A percentile compares a stretch with the other conserved stretches of the same genome.
Evolutionary conservation across 64 coral and sea anemone genomes (phyloP).

Genomic region (Montipora cactus): DNA sequence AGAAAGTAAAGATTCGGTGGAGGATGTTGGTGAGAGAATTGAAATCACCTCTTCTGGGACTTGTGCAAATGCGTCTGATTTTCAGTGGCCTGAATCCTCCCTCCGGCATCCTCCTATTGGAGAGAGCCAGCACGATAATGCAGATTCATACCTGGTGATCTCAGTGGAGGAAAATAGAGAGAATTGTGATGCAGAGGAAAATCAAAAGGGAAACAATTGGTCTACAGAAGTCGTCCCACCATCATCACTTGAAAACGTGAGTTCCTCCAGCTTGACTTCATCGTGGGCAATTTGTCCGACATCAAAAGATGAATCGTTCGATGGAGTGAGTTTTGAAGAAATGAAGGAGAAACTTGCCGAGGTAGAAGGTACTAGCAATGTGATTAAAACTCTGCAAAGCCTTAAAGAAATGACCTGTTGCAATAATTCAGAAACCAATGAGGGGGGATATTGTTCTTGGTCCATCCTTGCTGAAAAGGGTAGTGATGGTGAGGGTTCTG

Average conservation of each 20-base stretch:
- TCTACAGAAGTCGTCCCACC: slow-evolving; percentile 23
- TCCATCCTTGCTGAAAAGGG: slow-evolving; percentile 9
- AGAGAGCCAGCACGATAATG: slow-evolving; percentile 25
- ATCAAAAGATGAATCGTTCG: slow-evolving; percentile 70
- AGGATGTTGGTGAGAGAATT: slow-evolving; percentile 21
- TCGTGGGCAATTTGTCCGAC: slow-evolving; percentile 76
- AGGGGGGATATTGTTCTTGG: slow-evolving; percentile 7
- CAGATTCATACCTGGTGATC: slow-evolving; percentile 28
- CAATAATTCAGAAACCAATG: slow-evolving; percentile 68
- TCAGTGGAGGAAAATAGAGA: slow-evolving; percentile 18
- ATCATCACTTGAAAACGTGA: slow-evolving; percentile 1
- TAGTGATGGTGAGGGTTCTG: background rate
- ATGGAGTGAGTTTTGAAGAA: slow-evolving; percentile 77
- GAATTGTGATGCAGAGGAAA: background rate
- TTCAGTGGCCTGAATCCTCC: background rate
- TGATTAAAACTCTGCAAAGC: background rate
- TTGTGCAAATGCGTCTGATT: background rate
- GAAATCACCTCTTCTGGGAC: slow-evolving; percentile 2
- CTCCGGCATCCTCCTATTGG: slow-evolving; percentile 21
- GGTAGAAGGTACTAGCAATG: slow-evolving; percentile 26
- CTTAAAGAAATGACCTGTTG: slow-evolving; percentile 72
- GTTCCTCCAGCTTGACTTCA: slow-evolving; percentile 63
- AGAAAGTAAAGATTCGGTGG: slow-evolving; percentile 35
- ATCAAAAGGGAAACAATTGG: background rate
- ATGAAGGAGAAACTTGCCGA: slow-evolving; percentile 60